Evolutionary conservation across 2,113 vertebrate species (phyloP).

Genomic region (Rissa tridactyla): DNA sequence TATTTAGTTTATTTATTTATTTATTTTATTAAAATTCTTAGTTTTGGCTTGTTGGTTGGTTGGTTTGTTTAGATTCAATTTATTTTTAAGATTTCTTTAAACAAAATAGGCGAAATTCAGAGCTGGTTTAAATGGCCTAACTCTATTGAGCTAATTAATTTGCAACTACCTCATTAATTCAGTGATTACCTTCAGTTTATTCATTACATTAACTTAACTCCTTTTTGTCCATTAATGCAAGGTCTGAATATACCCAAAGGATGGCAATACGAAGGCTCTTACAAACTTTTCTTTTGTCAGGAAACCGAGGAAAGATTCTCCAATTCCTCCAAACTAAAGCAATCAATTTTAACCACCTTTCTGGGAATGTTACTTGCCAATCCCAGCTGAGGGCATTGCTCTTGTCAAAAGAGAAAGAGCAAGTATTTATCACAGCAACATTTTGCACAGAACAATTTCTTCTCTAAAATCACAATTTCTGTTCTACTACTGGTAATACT

Average conservation of each 20-base stretch:
- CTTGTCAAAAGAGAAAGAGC: neutral
- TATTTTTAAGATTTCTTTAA: neutral
- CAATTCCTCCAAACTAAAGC: neutral
- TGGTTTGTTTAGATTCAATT: neutral
- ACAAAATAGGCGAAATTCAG: neutral
- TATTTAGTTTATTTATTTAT: neutral
- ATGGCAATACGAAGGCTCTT: neutral
- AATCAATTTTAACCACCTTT: neutral
- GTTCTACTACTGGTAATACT: neutral
- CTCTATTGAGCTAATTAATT: conserved; percentile 11
- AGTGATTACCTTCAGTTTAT: conserved; percentile 40
- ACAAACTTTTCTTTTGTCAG: neutral
- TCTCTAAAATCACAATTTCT: neutral
- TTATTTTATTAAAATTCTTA: neutral
- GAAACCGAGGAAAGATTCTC: neutral
- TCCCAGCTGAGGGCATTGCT: neutral
- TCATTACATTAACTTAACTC: conserved; percentile 28
- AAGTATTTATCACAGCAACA: neutral
- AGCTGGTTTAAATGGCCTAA: neutral
- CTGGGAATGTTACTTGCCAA: neutral
- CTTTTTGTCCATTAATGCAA: neutral
- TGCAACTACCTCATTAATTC: conserved; percentile 41
- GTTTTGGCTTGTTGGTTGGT: neutral
- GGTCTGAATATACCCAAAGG: neutral
- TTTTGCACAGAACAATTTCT: neutral